Percentiles rank a stretch among this genome's conserved stretches.
These are phyloP conservation scores for Drosophila robusta DNA, from an alignment of 2,888 invertebrate genomes.

Conservation along the genomic window DNA sequence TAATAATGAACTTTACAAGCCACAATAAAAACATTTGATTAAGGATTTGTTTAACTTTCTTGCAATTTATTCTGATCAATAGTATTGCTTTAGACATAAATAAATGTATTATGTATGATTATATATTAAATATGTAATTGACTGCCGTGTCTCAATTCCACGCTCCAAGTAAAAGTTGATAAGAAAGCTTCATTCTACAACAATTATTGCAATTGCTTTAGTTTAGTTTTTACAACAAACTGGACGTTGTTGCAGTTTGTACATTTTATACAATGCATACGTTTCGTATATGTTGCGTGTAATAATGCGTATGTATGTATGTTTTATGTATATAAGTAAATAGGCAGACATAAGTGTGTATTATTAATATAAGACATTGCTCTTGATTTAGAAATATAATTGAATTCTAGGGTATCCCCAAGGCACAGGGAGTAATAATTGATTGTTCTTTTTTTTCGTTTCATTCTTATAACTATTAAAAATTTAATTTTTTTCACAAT, in stretches of 20 bases:
- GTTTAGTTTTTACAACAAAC: slow-evolving; percentile 28
- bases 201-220: not conserved
- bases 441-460: not conserved
- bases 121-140: slow-evolving; percentile 41
- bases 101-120: slow-evolving; percentile 17
- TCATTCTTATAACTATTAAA: slow-evolving; percentile 12
- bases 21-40: slow-evolving; percentile 19
- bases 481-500: slow-evolving; percentile 3
- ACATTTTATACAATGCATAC: slow-evolving; percentile 8
- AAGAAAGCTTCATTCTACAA: not conserved
- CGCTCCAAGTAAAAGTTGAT: slow-evolving; percentile 14
- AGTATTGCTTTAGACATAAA: slow-evolving; percentile 49
- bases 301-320: slow-evolving; percentile 25
- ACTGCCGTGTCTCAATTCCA: slow-evolving; percentile 42
- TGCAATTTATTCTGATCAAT: slow-evolving; percentile 51
- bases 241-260: slow-evolving; percentile 21
- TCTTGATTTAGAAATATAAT: slow-evolving; percentile 28
- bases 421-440: slow-evolving; percentile 20
- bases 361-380: slow-evolving; percentile 46
- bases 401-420: slow-evolving; percentile 27
- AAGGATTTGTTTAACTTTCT: slow-evolving; percentile 28
- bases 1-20: slow-evolving; percentile 14
- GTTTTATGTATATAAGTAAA: slow-evolving; percentile 3
- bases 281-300: slow-evolving; percentile 10
- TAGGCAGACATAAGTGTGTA: slow-evolving; percentile 14